These are phyloP conservation scores for Drosophila quadrilineata DNA, from an alignment of 1,140 invertebrate species.

Conservation along the genomic window DNA sequence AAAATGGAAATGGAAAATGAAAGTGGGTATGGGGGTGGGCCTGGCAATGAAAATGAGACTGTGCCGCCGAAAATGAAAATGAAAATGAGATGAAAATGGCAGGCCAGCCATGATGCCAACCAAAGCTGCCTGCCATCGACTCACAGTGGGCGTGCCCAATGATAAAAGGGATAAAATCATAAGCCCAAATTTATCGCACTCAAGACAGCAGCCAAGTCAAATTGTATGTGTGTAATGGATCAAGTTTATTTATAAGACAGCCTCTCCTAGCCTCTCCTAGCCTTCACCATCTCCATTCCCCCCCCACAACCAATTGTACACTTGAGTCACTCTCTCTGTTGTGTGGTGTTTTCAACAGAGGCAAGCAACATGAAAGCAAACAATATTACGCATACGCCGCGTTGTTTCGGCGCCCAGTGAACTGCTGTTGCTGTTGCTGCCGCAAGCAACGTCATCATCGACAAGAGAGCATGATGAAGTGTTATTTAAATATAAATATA, in stretches of 20 bases:
- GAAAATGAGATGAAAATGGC: constrained; percentile 44
- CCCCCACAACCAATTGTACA: too few relatives aligned
- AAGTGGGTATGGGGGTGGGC: constrained; percentile 50
- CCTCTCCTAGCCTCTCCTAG: not conserved
- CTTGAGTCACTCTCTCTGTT: too few relatives aligned
- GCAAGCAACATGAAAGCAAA: constrained; percentile 62
- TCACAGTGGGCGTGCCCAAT: constrained; percentile 11
- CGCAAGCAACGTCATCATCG: constrained; percentile 1
- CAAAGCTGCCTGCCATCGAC: not conserved
- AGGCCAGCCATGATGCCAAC: not conserved
- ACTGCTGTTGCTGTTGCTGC: not conserved
- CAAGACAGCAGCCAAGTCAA: constrained; percentile 49
- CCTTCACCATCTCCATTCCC: too few relatives aligned
- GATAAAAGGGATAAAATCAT: constrained; percentile 75
- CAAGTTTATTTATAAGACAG: constrained; percentile 73
- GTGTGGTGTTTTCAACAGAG: not conserved
- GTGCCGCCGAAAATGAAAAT: constrained; percentile 6
- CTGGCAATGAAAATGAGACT: not conserved
- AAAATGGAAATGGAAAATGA: constrained; percentile 48
- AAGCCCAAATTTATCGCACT: constrained; percentile 76
- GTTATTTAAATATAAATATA: constrained; percentile 79
- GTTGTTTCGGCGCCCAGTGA: constrained; percentile 20
- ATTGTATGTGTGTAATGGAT: constrained; percentile 70
- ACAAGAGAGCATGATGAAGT: constrained; percentile 66
- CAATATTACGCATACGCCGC: constrained; percentile 75